Evolutionary conservation across 2,888 invertebrate species (phyloP).

Genomic region (Plebejus argus): DNA sequence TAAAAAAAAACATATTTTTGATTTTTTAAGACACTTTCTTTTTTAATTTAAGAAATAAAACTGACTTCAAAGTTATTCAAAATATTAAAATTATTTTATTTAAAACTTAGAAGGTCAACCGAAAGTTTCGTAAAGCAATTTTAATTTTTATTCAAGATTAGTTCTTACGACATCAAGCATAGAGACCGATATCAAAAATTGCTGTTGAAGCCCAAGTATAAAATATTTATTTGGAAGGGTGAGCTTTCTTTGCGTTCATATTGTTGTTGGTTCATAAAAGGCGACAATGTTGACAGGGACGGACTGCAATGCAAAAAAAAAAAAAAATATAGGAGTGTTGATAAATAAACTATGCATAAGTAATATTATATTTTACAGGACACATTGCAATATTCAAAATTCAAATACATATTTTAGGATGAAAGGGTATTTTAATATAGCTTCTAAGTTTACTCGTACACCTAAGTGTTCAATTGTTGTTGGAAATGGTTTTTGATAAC

Average conservation of each 20-base stretch:
- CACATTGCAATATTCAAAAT: not conserved
- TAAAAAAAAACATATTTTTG: too few relatives aligned
- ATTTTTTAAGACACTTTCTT: not conserved
- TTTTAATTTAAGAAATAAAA: too few relatives aligned
- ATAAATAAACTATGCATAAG: too few relatives aligned
- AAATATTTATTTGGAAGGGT: constrained; percentile 67
- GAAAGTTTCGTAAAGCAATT: not conserved
- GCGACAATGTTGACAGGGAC: constrained; percentile 58
- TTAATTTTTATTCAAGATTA: constrained; percentile 50
- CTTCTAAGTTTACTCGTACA: too few relatives aligned
- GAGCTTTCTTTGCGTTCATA: constrained; percentile 71
- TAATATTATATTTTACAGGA: not conserved
- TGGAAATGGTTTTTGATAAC: too few relatives aligned
- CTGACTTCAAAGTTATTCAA: too few relatives aligned
- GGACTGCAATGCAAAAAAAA: constrained; percentile 46
- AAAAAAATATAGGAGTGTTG: not conserved
- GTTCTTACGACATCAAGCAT: constrained; percentile 47
- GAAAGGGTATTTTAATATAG: too few relatives aligned
- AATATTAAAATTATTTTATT: not conserved
- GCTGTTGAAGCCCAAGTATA: constrained; percentile 49
- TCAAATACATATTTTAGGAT: too few relatives aligned
- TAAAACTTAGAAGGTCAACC: not conserved
- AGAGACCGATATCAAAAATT: constrained; percentile 46
- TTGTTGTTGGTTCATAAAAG: constrained; percentile 69
- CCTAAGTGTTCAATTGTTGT: too few relatives aligned